Base-by-base conservation (phyloP, 2,797 vertebrate genomes). In the Acipenser oxyrinchus region DNA sequence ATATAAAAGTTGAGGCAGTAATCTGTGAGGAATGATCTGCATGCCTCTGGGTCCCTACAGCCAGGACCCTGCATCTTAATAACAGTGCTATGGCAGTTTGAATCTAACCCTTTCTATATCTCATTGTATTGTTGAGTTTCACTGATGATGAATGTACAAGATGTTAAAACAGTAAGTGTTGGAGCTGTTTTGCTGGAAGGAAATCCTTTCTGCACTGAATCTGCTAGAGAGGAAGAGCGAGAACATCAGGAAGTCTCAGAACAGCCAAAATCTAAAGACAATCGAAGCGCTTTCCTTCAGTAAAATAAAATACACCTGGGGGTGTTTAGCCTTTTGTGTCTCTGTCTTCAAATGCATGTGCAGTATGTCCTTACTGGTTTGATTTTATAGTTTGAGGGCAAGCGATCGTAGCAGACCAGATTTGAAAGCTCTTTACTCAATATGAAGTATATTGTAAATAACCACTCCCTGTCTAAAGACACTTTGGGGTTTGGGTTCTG, bases 171-270 rank as follows among this genome's bases (percentile, higher is more conserved):
- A 55, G 62, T 48, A n/a, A n/a, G n/a, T n/a, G n/a, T 37, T 37
- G 70, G 51, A 73, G 69, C 72, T 76, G 73, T 72, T 74, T 70
- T 76, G 65, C 62, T 37, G 37, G 68, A 67, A 83, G 86, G 87
- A 88, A 84, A 86, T 87, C 85, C 85, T 84, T 69, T 72, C 7
- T 51, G 61, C 68, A 71, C 18, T 51, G 4, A 51, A 55, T 37
- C 49, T 48, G 48, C 49, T 49, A 57, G 61, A 13, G 49, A 48
- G 6, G 63, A 49, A 48, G n/a, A 68, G n/a, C n/a, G 9, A 13
- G 15, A 48, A 49, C 64, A 23, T 51, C 49, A 64, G 60, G 65
- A 70, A 63, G n/a, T 63, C 60, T 49, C n/a, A 12, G 11, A 59
- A 64, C 67, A 67, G 67, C 51, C 49, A 52, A 37, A 10, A 49